Evolutionary conservation across 2,113 vertebrate species (phyloP).

Genomic region (Ptilonorhynchus violaceus): DNA sequence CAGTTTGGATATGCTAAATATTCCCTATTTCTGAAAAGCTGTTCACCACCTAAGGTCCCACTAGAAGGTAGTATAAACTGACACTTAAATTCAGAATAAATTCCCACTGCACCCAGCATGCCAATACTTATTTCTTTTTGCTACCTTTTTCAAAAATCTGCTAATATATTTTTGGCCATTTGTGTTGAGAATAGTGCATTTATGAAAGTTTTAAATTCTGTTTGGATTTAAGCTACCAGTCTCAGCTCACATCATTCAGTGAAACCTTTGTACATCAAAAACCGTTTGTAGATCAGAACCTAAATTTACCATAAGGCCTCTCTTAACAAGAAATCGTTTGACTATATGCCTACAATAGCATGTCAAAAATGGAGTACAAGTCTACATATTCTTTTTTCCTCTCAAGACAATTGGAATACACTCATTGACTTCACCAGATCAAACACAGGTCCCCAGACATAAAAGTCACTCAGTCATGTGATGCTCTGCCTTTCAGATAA

Average conservation of each 20-base stretch:
- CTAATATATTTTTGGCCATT: not conserved
- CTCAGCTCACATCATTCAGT: not conserved
- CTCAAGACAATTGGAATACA: not conserved
- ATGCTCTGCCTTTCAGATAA: not conserved
- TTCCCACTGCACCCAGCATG: not conserved
- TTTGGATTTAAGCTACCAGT: not conserved
- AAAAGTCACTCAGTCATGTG: slow-evolving; percentile 1
- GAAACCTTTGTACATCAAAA: not conserved
- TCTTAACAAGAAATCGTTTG: not conserved
- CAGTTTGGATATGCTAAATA: not conserved
- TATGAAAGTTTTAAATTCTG: not conserved
- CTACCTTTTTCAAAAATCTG: not conserved
- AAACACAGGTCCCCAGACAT: not conserved
- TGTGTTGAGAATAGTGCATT: not conserved
- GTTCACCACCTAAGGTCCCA: not conserved
- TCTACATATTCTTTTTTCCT: not conserved
- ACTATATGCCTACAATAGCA: not conserved
- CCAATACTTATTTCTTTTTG: not conserved
- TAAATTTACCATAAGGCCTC: not conserved
- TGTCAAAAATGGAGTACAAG: not conserved
- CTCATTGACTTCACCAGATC: not conserved
- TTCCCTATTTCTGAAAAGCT: not conserved
- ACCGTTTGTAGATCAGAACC: not conserved
- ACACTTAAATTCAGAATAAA: not conserved
- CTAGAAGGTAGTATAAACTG: not conserved